phyloP scores from a whole-genome alignment of 2,888 invertebrate species.

The Andricus curvator region DNA sequence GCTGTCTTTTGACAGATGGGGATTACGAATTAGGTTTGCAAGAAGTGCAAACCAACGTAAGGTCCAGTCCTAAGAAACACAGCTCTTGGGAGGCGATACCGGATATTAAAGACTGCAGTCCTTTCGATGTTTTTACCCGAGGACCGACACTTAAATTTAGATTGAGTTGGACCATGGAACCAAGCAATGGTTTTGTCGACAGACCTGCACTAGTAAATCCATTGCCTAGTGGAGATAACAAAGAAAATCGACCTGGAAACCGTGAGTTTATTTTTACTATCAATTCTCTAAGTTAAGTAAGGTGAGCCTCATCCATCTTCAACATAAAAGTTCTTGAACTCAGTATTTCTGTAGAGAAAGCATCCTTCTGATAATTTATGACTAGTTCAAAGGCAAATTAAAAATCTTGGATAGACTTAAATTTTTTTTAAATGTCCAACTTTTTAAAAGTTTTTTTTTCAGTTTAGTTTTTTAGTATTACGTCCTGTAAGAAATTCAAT shows the following conservation, averaged over 20 bases:
- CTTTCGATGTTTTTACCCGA: conserved; percentile 88
- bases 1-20: conserved; percentile 92
- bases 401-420: too few species aligned
- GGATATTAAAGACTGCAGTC: conserved; percentile 81
- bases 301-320: too few species aligned
- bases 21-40: conserved; percentile 94
- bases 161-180: conserved; percentile 90
- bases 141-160: conserved; percentile 92
- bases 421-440: too few species aligned
- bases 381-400: too few species aligned
- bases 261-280: conserved; percentile 58
- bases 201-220: conserved; percentile 81
- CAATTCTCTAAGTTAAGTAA: background rate
- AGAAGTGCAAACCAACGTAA: conserved; percentile 81
- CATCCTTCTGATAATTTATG: too few species aligned
- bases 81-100: conserved; percentile 86
- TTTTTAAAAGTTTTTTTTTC: too few species aligned
- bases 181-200: conserved; percentile 83
- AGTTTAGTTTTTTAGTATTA: too few species aligned
- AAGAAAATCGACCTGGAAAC: conserved; percentile 78
- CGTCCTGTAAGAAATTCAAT: too few species aligned
- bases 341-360: too few species aligned
- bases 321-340: too few species aligned
- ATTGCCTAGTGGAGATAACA: conserved; percentile 75
- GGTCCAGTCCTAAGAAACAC: conserved; percentile 83